Base-by-base conservation (phyloP, 2,888 invertebrate genomes). In the Esperia sulphurella region DNA sequence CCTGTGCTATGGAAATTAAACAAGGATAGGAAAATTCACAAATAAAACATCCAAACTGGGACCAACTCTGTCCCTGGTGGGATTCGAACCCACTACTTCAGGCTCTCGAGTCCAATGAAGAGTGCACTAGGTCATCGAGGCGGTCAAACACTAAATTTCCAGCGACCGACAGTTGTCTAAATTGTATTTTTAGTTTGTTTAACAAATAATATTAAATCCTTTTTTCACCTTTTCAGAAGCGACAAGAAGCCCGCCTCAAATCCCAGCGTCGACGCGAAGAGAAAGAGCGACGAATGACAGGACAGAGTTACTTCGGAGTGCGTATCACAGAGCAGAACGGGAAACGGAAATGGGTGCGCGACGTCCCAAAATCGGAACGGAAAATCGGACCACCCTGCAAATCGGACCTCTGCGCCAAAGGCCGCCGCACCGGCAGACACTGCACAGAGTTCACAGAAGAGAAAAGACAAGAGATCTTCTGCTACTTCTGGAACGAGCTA, bases 261-360 rank as follows among this genome's bases (percentile, higher is more conserved):
- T 58, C 74, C 0, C 74, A 78, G 43, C 56, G 61, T 1, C 63
- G 83, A 1, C 70, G 60, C 45, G 65, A 61, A 33, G 81, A 82
- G 43, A 78, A 78, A 14, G 62, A 65, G 1, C 80, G 80, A 49
- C 63, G 84, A 0, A 84, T 83, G 83, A 65, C 71, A 0, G 84
- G 84, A 0, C 71, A 70, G 10, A 75, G 80, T 10, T 84, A 84
- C 55, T 76, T 63, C 53, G 83, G 84, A 0, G 83, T 79, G 51
- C 54, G 84, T 0, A 53, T 59, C 1, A 58, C 65, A 0, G 51
- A 57, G 1, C 46, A 45, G 0, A 58, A 62, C 0, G 55, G 65
- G 1, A 68, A 63, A 28, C 63, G 41, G 1, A 70, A 61, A 46
- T 83, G 79, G 73, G 49, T 82, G 0, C 83, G 83, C 38, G 83